These are phyloP conservation scores for Callocephalon fimbriatum DNA, from an alignment of 2,113 vertebrate genomes.

Conservation along the genomic window DNA sequence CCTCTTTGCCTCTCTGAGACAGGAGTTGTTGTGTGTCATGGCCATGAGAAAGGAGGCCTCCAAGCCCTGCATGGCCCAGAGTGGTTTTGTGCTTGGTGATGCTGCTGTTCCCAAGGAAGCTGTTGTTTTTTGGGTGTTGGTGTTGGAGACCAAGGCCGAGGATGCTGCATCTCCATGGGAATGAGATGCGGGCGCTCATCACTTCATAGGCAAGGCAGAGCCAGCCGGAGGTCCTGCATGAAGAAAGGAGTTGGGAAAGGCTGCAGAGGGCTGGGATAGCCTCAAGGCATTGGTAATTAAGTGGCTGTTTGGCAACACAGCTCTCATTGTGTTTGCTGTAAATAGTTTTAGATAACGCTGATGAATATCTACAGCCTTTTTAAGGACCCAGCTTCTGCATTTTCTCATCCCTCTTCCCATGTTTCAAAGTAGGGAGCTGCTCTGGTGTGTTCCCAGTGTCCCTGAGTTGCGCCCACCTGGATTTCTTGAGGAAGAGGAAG, in stretches of 20 bases:
- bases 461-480: neutral
- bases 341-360: neutral
- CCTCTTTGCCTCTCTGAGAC: accelerated
- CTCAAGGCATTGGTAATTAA: accelerated
- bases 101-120: neutral
- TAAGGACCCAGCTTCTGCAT: accelerated
- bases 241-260: neutral
- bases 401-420: neutral
- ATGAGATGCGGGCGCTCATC: neutral
- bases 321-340: neutral
- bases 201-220: accelerated
- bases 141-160: accelerated
- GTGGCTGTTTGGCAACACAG: neutral
- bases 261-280: neutral
- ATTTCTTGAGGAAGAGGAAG: neutral
- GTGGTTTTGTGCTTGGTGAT: accelerated
- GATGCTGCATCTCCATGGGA: neutral
- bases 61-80: accelerated
- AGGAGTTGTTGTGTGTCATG: neutral
- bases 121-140: neutral
- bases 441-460: accelerated
- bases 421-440: neutral
- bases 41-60: neutral
- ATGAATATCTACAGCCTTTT: accelerated
- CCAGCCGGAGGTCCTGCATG: neutral